These are phyloP conservation scores for Lithobates sylvaticus DNA, from an alignment of 2,797 vertebrate genomes.

Conservation along the genomic window DNA sequence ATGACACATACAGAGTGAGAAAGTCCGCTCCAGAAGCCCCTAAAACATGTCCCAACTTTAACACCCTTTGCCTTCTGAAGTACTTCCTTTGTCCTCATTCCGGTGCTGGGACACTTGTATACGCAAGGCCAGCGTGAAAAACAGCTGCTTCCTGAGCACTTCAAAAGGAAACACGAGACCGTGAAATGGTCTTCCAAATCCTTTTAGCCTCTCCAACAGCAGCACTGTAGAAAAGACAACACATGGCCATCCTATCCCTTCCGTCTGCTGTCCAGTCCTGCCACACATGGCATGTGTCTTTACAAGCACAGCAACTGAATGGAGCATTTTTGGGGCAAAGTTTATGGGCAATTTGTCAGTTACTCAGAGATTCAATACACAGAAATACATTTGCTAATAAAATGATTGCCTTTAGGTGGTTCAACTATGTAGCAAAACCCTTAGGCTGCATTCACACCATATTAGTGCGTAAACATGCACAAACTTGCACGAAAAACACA, in stretches of 20 bases:
- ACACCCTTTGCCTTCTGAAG: neutral
- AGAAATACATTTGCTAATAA: neutral
- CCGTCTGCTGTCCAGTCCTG: neutral
- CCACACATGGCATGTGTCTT: neutral
- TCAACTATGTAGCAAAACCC: neutral
- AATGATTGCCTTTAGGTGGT: too few species aligned
- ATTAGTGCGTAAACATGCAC: too few species aligned
- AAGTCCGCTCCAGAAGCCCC: neutral
- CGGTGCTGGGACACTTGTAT: neutral
- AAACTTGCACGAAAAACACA: too few species aligned
- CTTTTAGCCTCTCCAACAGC: neutral
- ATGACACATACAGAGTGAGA: neutral
- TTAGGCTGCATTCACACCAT: too few species aligned
- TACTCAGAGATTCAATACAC: too few species aligned
- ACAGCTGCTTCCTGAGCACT: neutral
- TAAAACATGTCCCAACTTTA: neutral
- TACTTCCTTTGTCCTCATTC: neutral
- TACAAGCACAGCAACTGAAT: neutral
- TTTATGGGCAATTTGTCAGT: neutral
- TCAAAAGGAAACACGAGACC: conserved; percentile 26
- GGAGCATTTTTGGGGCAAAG: neutral
- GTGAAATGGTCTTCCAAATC: neutral
- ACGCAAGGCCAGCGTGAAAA: neutral
- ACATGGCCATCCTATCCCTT: neutral
- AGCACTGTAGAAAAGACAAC: neutral